Percentiles rank a stretch among this genome's conserved stretches.
Evolutionary conservation across 1,140 invertebrate species (phyloP).

Genomic region (Pseudachorutes palmiensis): DNA sequence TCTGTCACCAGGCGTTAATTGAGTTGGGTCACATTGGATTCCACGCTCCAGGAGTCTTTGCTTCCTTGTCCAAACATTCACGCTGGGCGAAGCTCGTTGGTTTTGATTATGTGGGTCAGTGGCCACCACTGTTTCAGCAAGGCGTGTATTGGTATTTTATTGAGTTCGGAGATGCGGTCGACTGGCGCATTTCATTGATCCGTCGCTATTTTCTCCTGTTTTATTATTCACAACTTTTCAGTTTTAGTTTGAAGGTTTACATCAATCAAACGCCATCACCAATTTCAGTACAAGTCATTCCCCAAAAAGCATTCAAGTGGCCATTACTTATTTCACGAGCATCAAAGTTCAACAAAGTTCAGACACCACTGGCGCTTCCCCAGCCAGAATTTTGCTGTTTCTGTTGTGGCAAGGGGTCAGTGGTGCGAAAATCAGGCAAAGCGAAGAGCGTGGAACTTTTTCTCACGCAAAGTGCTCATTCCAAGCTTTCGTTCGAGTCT

Average conservation of each 20-base stretch:
- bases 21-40: no score
- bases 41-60: no score
- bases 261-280: background rate
- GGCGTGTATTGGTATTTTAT: conserved; percentile 14
- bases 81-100: no score
- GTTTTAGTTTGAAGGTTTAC: background rate
- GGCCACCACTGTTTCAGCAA: background rate
- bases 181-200: conserved; percentile 23
- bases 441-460: background rate
- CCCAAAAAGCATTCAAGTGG: background rate
- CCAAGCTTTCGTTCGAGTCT: background rate
- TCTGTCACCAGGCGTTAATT: no score
- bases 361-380: background rate
- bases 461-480: background rate
- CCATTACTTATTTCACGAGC: background rate
- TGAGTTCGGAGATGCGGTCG: conserved; percentile 16
- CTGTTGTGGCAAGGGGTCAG: background rate
- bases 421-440: background rate
- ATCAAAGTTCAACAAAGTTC: background rate
- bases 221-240: conserved; percentile 1
- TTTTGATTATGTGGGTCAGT: conserved; percentile 9
- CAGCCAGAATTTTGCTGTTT: background rate
- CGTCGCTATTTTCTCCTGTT: conserved; percentile 2
- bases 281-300: background rate
- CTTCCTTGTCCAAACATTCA: no score